Evolutionary conservation across 2,113 vertebrate genomes (phyloP).

Genomic region (Chamaea fasciata): DNA sequence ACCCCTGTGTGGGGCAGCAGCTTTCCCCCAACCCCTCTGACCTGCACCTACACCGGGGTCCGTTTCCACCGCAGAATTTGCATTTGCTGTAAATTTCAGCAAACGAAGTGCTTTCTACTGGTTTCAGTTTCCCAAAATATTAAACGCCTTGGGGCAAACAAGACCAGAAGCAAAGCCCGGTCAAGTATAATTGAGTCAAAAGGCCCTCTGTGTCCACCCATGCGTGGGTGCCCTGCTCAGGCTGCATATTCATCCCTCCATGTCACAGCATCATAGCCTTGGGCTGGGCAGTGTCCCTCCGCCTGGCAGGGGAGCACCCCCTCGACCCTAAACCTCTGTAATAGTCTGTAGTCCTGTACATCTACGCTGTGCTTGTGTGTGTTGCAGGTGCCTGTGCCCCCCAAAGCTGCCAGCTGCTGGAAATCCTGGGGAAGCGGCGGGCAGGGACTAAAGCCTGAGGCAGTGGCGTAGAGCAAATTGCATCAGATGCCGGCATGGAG

Average conservation of each 20-base stretch:
- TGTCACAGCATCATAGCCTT: not conserved
- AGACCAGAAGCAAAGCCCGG: not conserved
- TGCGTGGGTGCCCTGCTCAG: fast-evolving
- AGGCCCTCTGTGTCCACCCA: fast-evolving
- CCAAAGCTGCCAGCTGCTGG: conserved; percentile 51
- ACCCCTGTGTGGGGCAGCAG: not conserved
- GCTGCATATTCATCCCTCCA: fast-evolving
- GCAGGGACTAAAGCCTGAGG: conserved; percentile 15
- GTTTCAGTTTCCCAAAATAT: not conserved
- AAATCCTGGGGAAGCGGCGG: not conserved
- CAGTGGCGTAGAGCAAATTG: conserved; percentile 53
- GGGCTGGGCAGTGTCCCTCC: not conserved
- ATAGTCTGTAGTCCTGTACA: fast-evolving
- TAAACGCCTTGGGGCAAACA: not conserved
- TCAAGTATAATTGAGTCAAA: fast-evolving
- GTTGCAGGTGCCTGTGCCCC: not conserved
- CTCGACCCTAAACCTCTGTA: fast-evolving
- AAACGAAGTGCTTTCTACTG: not conserved
- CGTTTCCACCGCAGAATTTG: fast-evolving
- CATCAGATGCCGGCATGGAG: conserved; percentile 61
- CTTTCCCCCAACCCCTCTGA: fast-evolving
- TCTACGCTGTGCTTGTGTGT: not conserved
- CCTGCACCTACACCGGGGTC: too few species aligned
- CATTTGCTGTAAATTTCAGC: not conserved
- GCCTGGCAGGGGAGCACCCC: not conserved